Evolutionary conservation across 2,113 vertebrate species (phyloP).

Genomic region (Nicator chloris): DNA sequence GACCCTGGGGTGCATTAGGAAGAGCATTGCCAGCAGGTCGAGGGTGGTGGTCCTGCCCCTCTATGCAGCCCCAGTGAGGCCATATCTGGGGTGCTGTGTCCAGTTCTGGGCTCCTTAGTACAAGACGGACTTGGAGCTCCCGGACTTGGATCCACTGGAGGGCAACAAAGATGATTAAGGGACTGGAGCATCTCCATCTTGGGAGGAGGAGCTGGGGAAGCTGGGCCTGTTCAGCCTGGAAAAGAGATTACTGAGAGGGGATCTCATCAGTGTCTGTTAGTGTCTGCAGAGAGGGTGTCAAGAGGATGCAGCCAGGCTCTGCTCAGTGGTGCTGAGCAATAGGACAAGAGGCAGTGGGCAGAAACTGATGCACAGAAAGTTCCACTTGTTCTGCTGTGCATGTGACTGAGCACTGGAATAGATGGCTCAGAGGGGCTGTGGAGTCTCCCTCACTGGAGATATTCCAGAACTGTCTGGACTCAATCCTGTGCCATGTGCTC

Average conservation of each 20-base stretch:
- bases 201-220: background rate
- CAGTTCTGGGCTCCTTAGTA: background rate
- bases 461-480: background rate
- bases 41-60: background rate
- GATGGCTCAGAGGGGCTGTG: background rate
- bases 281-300: background rate
- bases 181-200: background rate
- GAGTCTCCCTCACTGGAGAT: background rate
- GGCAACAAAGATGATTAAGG: background rate
- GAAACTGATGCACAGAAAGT: background rate
- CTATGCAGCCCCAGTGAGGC: background rate
- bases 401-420: background rate
- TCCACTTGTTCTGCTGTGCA: background rate
- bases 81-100: background rate
- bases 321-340: background rate
- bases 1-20: background rate
- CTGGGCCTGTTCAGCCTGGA: background rate
- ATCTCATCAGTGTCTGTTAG: background rate
- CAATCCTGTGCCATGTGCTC: background rate
- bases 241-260: background rate
- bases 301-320: background rate
- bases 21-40: background rate
- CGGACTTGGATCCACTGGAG: background rate
- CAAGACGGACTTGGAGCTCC: background rate
- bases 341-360: background rate